These are phyloP conservation scores for Neosilurus mollespiculum DNA, from an alignment of 2,797 vertebrate genomes.

Conservation along the genomic window DNA sequence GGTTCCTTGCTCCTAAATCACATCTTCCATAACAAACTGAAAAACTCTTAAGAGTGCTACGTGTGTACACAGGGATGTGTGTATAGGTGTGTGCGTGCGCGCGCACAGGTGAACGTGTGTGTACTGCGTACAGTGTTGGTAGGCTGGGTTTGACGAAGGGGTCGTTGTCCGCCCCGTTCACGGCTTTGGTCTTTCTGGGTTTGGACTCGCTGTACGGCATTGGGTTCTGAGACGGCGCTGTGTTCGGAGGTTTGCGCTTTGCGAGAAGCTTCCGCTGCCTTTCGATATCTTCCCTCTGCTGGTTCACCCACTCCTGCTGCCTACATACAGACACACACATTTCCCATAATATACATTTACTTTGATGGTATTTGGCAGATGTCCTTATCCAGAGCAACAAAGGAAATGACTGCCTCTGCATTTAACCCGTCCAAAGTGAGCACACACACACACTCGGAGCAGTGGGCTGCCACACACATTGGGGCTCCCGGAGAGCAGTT, in stretches of 20 bases:
- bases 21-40: not conserved
- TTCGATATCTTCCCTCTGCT: conserved; percentile 98
- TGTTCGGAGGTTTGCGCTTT: conserved; percentile 94
- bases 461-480: too few species aligned
- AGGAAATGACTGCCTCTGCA: too few species aligned
- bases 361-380: too few species aligned
- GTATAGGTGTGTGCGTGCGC: not conserved
- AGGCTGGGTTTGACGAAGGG: conserved; percentile 96
- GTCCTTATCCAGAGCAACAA: too few species aligned
- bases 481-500: too few species aligned
- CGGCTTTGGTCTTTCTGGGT: conserved; percentile 97
- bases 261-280: conserved; percentile 96
- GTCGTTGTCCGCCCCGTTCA: conserved; percentile 97
- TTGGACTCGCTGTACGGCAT: conserved; percentile 93
- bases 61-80: not conserved
- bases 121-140: conserved; percentile 85
- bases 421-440: too few species aligned
- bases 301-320: conserved; percentile 98
- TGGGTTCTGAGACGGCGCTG: conserved; percentile 83
- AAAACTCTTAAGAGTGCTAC: too few species aligned
- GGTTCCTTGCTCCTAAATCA: not conserved
- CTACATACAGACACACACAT: conserved; percentile 63
- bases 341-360: not conserved
- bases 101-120: not conserved
- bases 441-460: too few species aligned